Base-by-base conservation (phyloP, 2,888 invertebrate species). In the Hypsopygia costalis region DNA sequence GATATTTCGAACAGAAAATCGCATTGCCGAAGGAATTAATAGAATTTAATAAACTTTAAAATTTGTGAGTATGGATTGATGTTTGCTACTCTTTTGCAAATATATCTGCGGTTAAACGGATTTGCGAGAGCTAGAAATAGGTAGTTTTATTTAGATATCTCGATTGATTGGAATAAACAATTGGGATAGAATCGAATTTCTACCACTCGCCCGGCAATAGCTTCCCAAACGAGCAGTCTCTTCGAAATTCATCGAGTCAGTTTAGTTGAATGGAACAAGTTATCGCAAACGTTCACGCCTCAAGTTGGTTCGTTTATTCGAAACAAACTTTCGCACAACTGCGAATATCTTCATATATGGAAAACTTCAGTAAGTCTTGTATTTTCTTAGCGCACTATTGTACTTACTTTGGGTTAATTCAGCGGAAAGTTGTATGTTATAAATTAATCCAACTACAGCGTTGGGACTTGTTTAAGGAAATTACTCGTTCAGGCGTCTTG, bases 341-440 rank as follows among this genome's bases (percentile, higher is more conserved):
- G 44, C 44, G 40, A 47, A 44, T 44, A 47, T 44, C 41, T 47
- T 47, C 44, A 44, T 40, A 41, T 38, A 21, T 30, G 42, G 38
- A 29, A 40, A 44, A 43, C 47, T 42, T 46, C 33, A 42, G 29
- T n/a, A n/a, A n/a, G n/a, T n/a, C n/a, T n/a, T n/a, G n/a, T 41
- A 30, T 39, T 41, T 38, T 44, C 41, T 34, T 33, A 20, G 12
- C 37, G 37, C 34, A 39, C 41, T 35, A 33, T 34, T 41, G 42
- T 38, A 37, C 27, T 38, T 40, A 37, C 37, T 41, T 40, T 22
- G 30, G 38, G 44, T 40, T 41, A 47, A 44, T 44, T 44, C 40
- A 31, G 40, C 41, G 16, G 35, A 35, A 43, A 44, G 41, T 44
- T 47, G 36, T 35, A 36, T 35, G 30, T 41, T 42, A 44, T 47